phyloP scores from a whole-genome alignment of 2,113 vertebrate species.

The Scopus umbretta region DNA sequence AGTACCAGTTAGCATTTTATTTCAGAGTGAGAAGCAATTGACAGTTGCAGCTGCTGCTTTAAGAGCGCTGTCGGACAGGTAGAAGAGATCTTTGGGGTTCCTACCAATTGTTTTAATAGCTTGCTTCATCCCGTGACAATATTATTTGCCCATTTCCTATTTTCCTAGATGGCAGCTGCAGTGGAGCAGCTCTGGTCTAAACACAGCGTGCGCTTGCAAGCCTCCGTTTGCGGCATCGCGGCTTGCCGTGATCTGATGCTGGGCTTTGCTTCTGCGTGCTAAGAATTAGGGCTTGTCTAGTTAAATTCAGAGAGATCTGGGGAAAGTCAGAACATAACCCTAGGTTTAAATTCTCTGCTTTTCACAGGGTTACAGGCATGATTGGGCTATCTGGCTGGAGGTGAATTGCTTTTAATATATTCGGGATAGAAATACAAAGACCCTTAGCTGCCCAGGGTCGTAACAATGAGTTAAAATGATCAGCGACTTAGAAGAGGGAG shows the following conservation, averaged over 20 bases:
- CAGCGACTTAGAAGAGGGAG: background rate
- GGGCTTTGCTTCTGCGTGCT: background rate
- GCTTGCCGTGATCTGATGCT: background rate
- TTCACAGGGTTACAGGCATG: rapidly evolving
- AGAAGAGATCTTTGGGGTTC: background rate
- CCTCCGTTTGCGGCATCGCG: background rate
- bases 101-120: background rate
- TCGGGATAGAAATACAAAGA: background rate
- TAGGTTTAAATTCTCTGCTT: background rate
- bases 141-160: background rate
- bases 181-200: background rate
- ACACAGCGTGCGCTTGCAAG: background rate
- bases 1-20: background rate
- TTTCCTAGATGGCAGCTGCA: background rate
- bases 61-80: background rate
- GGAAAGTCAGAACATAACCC: background rate
- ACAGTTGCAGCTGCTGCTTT: background rate
- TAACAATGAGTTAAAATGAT: background rate
- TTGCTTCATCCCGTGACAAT: background rate
- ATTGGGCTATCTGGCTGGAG: background rate
- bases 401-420: rapidly evolving
- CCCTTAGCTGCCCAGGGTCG: background rate
- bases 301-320: background rate
- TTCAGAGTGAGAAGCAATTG: background rate
- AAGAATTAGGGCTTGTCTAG: background rate